Conservation (phyloP, 64 coral and sea anemone species). For the Hydrozoanthus tunicans region DNA sequence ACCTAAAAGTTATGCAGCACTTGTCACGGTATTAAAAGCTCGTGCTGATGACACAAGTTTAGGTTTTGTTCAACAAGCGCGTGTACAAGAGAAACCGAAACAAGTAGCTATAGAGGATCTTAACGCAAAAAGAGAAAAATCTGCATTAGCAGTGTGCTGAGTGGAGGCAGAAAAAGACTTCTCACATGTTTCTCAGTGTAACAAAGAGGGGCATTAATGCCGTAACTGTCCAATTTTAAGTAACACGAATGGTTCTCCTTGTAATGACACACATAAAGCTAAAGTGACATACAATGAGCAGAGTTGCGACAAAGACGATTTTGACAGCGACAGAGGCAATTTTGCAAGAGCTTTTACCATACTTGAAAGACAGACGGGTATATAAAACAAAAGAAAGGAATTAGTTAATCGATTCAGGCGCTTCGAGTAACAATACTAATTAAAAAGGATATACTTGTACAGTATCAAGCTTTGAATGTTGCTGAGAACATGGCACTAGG, state of each 20-base stretch:
- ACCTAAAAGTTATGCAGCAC: slow-evolving; percentile 9
- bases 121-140: neutral
- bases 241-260: neutral
- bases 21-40: slow-evolving; percentile 24
- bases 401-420: slow-evolving; percentile 30
- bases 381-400: neutral
- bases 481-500: too few relatives aligned
- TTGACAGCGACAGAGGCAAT: neutral
- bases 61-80: slow-evolving; percentile 10
- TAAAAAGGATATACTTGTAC: too few relatives aligned
- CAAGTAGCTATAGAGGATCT: neutral
- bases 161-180: neutral
- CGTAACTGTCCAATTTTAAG: neutral
- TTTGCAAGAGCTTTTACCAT: neutral
- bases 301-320: neutral
- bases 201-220: neutral
- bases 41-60: neutral
- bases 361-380: neutral
- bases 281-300: neutral
- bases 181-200: neutral
- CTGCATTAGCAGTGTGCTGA: neutral
- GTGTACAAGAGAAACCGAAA: neutral
- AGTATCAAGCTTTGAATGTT: too few relatives aligned
- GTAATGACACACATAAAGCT: slow-evolving; percentile 12
- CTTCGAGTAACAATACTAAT: too few relatives aligned